phyloP scores from a whole-genome alignment of 2,888 invertebrate species.

The Oegoconia quadripuncta region DNA sequence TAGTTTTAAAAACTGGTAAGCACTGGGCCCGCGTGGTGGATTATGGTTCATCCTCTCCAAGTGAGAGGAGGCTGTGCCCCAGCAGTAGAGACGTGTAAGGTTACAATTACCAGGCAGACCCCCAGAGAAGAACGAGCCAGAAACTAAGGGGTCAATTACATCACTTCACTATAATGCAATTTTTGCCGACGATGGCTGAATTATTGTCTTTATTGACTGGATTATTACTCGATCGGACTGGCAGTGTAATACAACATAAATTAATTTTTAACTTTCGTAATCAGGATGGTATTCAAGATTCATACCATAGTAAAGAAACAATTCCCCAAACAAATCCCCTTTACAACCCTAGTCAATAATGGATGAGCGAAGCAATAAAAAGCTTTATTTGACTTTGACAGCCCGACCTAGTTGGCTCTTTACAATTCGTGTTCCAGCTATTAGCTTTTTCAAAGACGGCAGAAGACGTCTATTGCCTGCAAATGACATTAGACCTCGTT shows the following conservation, averaged over 20 bases:
- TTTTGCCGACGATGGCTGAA: too few species aligned
- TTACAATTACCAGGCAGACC: too few species aligned
- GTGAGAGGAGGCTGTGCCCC: too few species aligned
- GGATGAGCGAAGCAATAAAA: constrained; percentile 28
- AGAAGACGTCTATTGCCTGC: neutral
- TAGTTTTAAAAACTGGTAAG: too few species aligned
- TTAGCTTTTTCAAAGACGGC: neutral
- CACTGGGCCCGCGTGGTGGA: too few species aligned
- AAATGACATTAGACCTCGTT: constrained; percentile 3
- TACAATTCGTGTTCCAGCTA: neutral
- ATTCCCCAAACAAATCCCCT: neutral
- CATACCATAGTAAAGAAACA: neutral
- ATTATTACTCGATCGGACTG: neutral
- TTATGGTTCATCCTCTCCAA: too few species aligned
- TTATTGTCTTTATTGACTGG: neutral
- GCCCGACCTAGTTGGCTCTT: constrained; percentile 26
- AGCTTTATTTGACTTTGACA: constrained; percentile 38
- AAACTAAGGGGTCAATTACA: too few species aligned
- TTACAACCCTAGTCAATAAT: neutral
- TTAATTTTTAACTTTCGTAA: too few species aligned
- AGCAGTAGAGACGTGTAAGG: too few species aligned
- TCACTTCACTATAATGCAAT: too few species aligned
- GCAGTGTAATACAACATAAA: neutral
- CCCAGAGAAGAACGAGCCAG: too few species aligned
- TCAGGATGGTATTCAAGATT: too few species aligned